Evolutionary conservation across 2,797 vertebrate genomes (phyloP).

Genomic region (Poliocrania exsul): DNA sequence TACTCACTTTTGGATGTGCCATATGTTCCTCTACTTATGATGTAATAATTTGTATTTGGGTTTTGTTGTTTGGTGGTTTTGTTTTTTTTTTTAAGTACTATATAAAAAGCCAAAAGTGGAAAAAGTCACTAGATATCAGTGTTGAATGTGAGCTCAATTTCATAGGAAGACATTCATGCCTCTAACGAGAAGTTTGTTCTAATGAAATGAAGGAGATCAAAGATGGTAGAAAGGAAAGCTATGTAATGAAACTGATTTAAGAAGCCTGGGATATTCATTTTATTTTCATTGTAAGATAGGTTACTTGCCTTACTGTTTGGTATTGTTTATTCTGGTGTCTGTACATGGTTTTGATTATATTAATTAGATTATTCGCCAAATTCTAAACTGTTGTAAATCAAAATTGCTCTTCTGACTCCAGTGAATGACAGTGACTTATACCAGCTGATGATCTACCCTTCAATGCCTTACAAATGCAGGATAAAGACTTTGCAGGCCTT

Average conservation of each 20-base stretch:
- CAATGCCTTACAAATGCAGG: neutral
- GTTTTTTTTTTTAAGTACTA: neutral
- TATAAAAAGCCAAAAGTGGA: slow-evolving; percentile 52
- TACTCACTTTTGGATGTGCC: neutral
- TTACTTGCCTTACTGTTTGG: slow-evolving; percentile 70
- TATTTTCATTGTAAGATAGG: slow-evolving; percentile 76
- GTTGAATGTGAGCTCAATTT: slow-evolving; percentile 69
- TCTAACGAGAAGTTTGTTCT: slow-evolving; percentile 71
- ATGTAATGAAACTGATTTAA: slow-evolving; percentile 75
- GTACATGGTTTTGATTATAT: slow-evolving; percentile 79
- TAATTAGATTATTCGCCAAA: slow-evolving; percentile 72
- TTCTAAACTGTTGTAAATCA: slow-evolving; percentile 59
- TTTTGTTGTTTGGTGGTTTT: neutral
- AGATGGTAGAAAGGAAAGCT: slow-evolving; percentile 76
- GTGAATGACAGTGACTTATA: slow-evolving; percentile 42
- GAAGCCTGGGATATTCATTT: slow-evolving; percentile 74
- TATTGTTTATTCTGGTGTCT: slow-evolving; percentile 69
- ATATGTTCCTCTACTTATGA: slow-evolving; percentile 25
- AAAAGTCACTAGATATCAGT: slow-evolving; percentile 60
- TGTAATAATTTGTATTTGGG: slow-evolving; percentile 22
- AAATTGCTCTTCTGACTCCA: slow-evolving; percentile 41
- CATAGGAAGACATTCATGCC: slow-evolving; percentile 74
- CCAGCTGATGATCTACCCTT: slow-evolving; percentile 1
- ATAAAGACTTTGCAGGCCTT: neutral
- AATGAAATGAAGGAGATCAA: slow-evolving; percentile 79